A percentile compares a stretch with the other conserved stretches of the same genome.
Conservation (phyloP, 2,113 vertebrate species). For the Diadophis punctatus region DNA sequence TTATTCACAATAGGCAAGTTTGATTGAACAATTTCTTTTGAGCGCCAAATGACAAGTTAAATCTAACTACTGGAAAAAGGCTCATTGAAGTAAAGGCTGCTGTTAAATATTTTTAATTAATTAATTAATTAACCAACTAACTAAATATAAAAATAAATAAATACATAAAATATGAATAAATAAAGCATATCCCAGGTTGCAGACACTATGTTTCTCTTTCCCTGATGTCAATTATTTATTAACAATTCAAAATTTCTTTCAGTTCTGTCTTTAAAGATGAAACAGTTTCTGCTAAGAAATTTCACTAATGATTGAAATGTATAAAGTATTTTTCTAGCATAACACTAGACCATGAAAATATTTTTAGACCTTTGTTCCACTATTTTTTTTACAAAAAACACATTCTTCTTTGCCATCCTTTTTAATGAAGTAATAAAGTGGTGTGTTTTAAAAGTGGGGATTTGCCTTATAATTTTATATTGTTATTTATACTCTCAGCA, state of each 20-base stretch:
- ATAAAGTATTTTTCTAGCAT: neutral
- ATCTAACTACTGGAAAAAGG: neutral
- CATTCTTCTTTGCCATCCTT: neutral
- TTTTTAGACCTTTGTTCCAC: neutral
- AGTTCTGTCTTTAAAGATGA: neutral
- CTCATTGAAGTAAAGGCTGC: neutral
- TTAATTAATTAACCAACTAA: too few relatives aligned
- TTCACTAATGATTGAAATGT: too few relatives aligned
- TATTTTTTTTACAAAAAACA: neutral
- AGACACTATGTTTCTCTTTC: neutral
- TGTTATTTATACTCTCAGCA: neutral
- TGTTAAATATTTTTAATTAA: neutral
- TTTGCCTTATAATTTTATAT: neutral
- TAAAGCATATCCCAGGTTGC: neutral
- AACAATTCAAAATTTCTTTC: neutral
- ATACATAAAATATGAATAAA: neutral
- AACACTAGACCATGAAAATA: neutral
- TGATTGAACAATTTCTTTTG: neutral
- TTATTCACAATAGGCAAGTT: neutral
- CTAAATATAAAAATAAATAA: too few relatives aligned
- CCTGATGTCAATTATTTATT: neutral
- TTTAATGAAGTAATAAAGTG: neutral
- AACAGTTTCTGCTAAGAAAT: neutral
- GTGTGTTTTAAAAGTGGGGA: neutral
- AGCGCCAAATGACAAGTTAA: neutral